Base-by-base conservation (phyloP, 2,888 invertebrate species). In the Muschampia plurimacula region DNA sequence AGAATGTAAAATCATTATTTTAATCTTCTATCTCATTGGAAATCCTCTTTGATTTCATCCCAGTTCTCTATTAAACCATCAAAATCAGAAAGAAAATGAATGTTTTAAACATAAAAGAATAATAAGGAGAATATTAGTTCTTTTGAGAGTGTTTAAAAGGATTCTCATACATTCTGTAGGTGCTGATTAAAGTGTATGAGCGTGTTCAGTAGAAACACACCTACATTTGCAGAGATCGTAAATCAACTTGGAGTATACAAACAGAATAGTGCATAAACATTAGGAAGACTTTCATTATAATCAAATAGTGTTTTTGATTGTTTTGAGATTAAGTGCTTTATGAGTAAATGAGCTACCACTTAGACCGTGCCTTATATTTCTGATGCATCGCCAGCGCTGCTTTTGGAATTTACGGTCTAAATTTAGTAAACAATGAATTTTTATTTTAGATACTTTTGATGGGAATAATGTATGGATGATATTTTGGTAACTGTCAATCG, bases 251-350 rank as follows among this genome's bases (percentile, higher is more conserved):
- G 15, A 66, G 71, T 71, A 71, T 64, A 66, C 66, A 60, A 70
- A 70, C 66, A 10, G 46, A 46, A 49, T 44, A 49, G 60, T 66
- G 60, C 71, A 71, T 71, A 66, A 66, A 66, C 71, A 66, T 66
- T 13, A 66, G 13, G 15, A 49, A 63, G 71, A 67, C 62, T 67
- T 72, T 72, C 36, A 72, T 67, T 72, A 72, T 60, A 69, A 62
- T 67, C 39, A 72, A 72, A 72, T 67, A 60, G 62, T 69, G 44
- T 57, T 71, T 67, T 52, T 69, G 10, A 49, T 60, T 36, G 9
- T 66, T 71, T 28, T 39, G 22, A 49, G 65, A 36, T 60, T 49
- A 36, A 71, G 46, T 66, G 65, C n/a, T 60, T 49, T 49, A 39
- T 28, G 28, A 41, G 39, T 22, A 46, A 28, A 44, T 22, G 28